phyloP scores from a whole-genome alignment of 1,140 invertebrate genomes.

The Nixonia krombeini region DNA sequence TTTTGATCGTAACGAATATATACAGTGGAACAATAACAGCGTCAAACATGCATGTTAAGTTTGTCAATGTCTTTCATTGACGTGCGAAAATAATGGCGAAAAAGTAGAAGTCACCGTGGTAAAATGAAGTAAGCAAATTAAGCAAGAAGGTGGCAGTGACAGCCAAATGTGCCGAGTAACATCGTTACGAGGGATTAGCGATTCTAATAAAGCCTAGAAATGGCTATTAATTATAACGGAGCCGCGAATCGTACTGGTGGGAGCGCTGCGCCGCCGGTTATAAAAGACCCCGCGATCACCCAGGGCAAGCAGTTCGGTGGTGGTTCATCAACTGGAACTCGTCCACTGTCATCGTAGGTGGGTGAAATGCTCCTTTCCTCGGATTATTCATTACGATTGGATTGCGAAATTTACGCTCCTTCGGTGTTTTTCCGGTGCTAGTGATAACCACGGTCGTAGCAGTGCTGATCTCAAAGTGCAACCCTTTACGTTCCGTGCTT shows the following conservation, averaged over 20 bases:
- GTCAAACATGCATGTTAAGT: too few relatives aligned
- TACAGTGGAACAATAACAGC: too few relatives aligned
- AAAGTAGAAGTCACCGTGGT: too few relatives aligned
- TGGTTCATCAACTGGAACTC: slow-evolving; percentile 55
- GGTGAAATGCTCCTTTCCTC: slow-evolving; percentile 18
- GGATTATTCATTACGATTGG: too few relatives aligned
- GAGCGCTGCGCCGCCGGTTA: slow-evolving; percentile 46
- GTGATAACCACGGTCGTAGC: too few relatives aligned
- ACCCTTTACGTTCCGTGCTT: too few relatives aligned
- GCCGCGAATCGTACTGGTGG: slow-evolving; percentile 36
- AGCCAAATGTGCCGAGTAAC: slow-evolving; percentile 41
- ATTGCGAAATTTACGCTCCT: neutral
- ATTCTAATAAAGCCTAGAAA: slow-evolving; percentile 53
- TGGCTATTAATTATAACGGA: slow-evolving; percentile 44
- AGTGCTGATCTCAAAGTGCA: too few relatives aligned
- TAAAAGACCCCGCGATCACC: slow-evolving; percentile 54
- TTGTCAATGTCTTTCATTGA: too few relatives aligned
- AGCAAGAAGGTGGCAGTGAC: neutral
- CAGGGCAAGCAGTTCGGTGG: slow-evolving; percentile 58
- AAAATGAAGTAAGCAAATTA: neutral
- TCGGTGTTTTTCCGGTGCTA: too few relatives aligned
- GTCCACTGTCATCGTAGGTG: slow-evolving; percentile 48
- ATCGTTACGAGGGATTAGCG: slow-evolving; percentile 39
- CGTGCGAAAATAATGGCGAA: too few relatives aligned
- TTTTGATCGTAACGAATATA: too few relatives aligned